Evolutionary conservation across 2,113 vertebrate species (phyloP).

Genomic region (Sclerurus mexicanus): DNA sequence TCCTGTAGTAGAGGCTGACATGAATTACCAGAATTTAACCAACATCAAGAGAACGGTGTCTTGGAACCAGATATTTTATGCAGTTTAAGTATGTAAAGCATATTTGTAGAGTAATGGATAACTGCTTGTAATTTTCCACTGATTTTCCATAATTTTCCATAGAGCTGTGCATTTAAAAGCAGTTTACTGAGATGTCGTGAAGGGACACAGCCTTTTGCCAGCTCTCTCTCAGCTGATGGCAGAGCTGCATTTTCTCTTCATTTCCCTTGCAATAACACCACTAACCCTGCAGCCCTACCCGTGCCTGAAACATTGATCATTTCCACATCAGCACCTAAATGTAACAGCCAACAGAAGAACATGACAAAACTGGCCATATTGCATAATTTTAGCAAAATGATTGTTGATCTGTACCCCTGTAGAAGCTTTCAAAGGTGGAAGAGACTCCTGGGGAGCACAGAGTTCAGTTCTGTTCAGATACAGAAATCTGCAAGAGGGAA

Average conservation of each 20-base stretch:
- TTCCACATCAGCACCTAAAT: background rate
- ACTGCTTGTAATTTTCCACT: background rate
- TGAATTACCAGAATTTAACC: background rate
- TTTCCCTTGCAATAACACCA: background rate
- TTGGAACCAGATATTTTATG: background rate
- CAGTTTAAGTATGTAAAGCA: background rate
- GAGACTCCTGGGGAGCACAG: background rate
- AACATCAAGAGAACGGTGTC: background rate
- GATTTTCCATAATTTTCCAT: background rate
- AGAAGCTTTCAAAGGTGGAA: background rate
- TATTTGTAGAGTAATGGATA: background rate
- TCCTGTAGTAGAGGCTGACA: background rate
- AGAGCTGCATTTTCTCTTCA: background rate
- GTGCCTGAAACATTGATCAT: background rate
- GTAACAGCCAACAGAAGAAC: background rate
- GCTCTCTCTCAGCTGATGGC: background rate
- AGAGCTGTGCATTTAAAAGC: background rate
- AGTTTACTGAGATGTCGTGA: background rate
- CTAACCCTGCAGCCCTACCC: background rate
- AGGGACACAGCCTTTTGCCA: background rate
- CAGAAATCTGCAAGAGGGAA: background rate
- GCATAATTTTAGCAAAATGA: background rate
- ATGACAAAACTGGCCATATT: background rate
- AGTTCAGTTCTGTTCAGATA: background rate
- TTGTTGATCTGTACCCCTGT: background rate